phyloP scores from a whole-genome alignment of 1,140 invertebrate genomes.

The Subanguina moxae region DNA sequence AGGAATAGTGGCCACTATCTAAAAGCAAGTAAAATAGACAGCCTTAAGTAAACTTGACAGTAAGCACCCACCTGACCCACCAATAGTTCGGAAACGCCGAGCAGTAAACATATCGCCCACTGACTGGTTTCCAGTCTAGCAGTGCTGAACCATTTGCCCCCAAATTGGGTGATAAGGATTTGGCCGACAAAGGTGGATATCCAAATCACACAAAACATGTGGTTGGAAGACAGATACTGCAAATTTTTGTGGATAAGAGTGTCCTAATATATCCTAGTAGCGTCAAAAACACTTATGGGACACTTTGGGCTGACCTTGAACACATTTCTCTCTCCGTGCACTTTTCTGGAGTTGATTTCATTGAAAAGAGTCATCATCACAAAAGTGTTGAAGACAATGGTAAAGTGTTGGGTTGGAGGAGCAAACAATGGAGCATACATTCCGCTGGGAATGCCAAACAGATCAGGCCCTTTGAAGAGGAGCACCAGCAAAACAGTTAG shows the following conservation, averaged over 20 bases:
- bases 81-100: constrained; percentile 86
- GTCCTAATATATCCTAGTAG: too few relatives aligned
- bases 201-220: constrained; percentile 97
- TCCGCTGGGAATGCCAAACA: constrained; percentile 87
- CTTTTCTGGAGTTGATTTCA: constrained; percentile 98
- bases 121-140: constrained; percentile 80
- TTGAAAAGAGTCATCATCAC: constrained; percentile 99
- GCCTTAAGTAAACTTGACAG: not conserved
- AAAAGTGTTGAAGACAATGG: constrained; percentile 98
- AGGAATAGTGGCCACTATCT: constrained; percentile 80
- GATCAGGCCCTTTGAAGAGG: constrained; percentile 77
- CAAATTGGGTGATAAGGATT: constrained; percentile 93
- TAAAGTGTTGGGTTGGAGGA: constrained; percentile 90
- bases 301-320: constrained; percentile 60
- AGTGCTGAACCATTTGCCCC: constrained; percentile 87
- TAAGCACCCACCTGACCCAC: constrained; percentile 82
- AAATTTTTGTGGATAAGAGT: constrained; percentile 16
- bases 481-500: constrained; percentile 87
- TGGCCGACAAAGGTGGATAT: constrained; percentile 84
- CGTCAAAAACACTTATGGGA: too few relatives aligned
- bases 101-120: constrained; percentile 69
- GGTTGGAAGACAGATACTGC: constrained; percentile 88
- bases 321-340: constrained; percentile 96
- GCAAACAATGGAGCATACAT: constrained; percentile 69
- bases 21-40: not conserved